These are phyloP conservation scores for Hemithea aestivaria DNA, from an alignment of 2,888 invertebrate genomes.

Conservation along the genomic window DNA sequence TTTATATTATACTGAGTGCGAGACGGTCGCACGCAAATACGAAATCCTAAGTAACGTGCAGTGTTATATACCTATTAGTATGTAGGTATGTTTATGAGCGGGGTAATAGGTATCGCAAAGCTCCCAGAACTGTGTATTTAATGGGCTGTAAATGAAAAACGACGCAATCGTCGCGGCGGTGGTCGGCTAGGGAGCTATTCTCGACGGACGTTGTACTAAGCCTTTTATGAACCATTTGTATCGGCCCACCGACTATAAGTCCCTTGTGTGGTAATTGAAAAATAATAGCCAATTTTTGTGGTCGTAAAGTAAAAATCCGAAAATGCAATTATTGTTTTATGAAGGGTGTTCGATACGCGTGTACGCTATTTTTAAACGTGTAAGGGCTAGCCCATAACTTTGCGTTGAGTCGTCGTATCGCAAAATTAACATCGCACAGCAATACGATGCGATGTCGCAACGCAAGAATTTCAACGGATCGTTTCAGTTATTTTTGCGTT, in stretches of 20 bases:
- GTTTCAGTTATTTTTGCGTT: too few relatives aligned
- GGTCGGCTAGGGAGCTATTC: constrained; percentile 32
- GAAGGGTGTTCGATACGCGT: background rate
- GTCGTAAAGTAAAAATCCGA: background rate
- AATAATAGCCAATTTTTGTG: constrained; percentile 11
- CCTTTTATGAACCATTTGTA: constrained; percentile 44
- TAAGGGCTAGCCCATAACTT: too few relatives aligned
- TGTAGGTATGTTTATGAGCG: constrained; percentile 48
- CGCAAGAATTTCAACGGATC: too few relatives aligned
- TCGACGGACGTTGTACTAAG: constrained; percentile 28
- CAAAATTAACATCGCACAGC: too few relatives aligned
- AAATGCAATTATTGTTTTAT: constrained; percentile 4
- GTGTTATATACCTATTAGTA: constrained; percentile 5
- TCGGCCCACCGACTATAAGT: constrained; percentile 21
- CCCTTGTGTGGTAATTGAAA: constrained; percentile 22
- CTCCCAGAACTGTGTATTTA: constrained; percentile 46
- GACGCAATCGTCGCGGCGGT: constrained; percentile 43
- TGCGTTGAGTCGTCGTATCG: too few relatives aligned
- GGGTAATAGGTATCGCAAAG: constrained; percentile 48
- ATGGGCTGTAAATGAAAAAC: constrained; percentile 66
- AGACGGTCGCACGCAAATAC: too few relatives aligned
- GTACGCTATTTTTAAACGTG: too few relatives aligned
- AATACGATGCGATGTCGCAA: too few relatives aligned
- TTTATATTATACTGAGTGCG: too few relatives aligned
- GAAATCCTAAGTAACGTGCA: too few relatives aligned